Evolutionary conservation across 2,888 invertebrate genomes (phyloP).

Genomic region (Erynnis tages): DNA sequence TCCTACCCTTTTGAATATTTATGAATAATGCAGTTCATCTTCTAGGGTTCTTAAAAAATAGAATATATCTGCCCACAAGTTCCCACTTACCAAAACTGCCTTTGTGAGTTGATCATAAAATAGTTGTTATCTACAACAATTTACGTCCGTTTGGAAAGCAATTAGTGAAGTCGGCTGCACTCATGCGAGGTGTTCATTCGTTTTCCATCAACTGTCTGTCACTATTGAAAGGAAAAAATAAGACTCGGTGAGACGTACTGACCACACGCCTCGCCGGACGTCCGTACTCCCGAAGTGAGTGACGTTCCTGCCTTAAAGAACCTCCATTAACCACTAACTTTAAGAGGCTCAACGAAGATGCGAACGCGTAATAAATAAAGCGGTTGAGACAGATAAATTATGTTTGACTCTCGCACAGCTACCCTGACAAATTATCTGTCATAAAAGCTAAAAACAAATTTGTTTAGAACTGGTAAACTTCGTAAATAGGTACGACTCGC

Average conservation of each 20-base stretch:
- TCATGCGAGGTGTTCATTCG: constrained; percentile 51
- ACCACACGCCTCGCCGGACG: constrained; percentile 45
- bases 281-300: constrained; percentile 45
- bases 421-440: constrained; percentile 78
- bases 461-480: constrained; percentile 70
- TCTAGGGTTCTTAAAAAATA: no score
- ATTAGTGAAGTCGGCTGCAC: constrained; percentile 25
- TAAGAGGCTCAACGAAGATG: constrained; percentile 72
- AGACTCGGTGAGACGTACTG: constrained; percentile 42
- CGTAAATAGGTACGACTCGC: constrained; percentile 55
- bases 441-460: constrained; percentile 77
- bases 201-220: constrained; percentile 60
- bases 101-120: no score
- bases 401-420: constrained; percentile 75
- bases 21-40: no score
- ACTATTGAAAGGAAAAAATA: constrained; percentile 54
- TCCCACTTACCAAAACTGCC: no score
- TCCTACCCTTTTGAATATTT: no score
- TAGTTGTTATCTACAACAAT: no score
- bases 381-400: constrained; percentile 79
- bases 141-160: no score
- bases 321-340: constrained; percentile 75
- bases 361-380: constrained; percentile 79
- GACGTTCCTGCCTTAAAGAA: constrained; percentile 67
- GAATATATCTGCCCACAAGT: no score